Conservation (phyloP, 2,888 invertebrate genomes). For the Hybos culiciformis region DNA sequence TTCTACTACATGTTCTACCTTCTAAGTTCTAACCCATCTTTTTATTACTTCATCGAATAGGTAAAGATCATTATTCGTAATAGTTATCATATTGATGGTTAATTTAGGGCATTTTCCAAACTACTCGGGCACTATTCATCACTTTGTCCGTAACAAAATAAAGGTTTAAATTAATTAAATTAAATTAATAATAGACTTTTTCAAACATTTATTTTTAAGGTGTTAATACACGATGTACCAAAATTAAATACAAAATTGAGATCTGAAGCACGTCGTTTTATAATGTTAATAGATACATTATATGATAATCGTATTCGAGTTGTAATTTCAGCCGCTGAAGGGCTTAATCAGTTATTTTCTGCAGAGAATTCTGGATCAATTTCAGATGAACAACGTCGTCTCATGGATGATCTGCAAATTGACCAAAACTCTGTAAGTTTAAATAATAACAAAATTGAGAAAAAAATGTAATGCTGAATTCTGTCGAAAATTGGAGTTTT, state of each 20-base stretch:
- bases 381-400: conserved; percentile 64
- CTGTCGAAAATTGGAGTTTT: background rate
- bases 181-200: too few species aligned
- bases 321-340: conserved; percentile 70
- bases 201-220: too few species aligned
- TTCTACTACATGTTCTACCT: too few species aligned
- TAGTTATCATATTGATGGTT: too few species aligned
- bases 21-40: too few species aligned
- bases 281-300: conserved; percentile 90
- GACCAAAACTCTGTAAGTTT: conserved; percentile 52
- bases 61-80: too few species aligned
- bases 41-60: too few species aligned
- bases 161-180: too few species aligned
- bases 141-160: too few species aligned
- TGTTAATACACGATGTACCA: conserved; percentile 78
- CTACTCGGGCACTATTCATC: too few species aligned
- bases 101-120: too few species aligned
- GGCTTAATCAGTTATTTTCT: conserved; percentile 61
- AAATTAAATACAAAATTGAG: conserved; percentile 62
- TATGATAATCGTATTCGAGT: conserved; percentile 86
- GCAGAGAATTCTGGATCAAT: conserved; percentile 38
- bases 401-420: conserved; percentile 94
- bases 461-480: background rate
- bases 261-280: conserved; percentile 87
- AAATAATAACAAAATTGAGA: background rate